Percentiles rank a stretch among this genome's conserved stretches.
phyloP scores from a whole-genome alignment of 2,888 invertebrate species.

The Odontocerum albicorne region DNA sequence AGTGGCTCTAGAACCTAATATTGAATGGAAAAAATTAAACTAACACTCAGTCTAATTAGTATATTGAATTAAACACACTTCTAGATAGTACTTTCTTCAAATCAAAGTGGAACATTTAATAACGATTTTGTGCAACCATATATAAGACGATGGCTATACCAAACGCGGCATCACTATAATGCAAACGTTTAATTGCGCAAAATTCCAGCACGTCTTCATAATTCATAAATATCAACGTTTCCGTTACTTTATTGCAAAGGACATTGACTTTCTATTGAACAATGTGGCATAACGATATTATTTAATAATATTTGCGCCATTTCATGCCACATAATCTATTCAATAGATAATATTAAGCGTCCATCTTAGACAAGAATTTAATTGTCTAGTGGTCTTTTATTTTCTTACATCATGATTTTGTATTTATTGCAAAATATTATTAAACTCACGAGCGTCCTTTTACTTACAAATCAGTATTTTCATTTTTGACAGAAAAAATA shows the following conservation, averaged over 20 bases:
- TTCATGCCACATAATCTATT: constrained; percentile 1
- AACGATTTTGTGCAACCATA: too few relatives aligned
- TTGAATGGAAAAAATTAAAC: too few relatives aligned
- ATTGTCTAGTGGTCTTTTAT: not conserved
- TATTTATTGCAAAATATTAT: not conserved
- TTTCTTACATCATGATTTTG: not conserved
- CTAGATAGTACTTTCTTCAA: too few relatives aligned
- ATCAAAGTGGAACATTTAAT: too few relatives aligned
- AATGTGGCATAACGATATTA: constrained; percentile 10
- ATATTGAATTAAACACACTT: too few relatives aligned
- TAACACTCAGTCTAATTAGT: too few relatives aligned
- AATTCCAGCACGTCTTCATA: constrained; percentile 13
- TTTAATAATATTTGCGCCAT: constrained; percentile 11
- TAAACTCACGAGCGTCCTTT: too few relatives aligned
- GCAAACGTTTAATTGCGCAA: constrained; percentile 9
- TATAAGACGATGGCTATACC: constrained; percentile 4
- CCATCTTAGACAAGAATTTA: not conserved
- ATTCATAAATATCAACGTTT: constrained; percentile 12
- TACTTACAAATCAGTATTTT: too few relatives aligned
- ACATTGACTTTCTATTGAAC: constrained; percentile 26
- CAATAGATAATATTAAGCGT: constrained; percentile 4
- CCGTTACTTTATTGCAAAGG: constrained; percentile 18
- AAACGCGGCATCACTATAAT: constrained; percentile 2
- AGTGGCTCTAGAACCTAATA: too few relatives aligned
- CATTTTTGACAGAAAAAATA: too few relatives aligned